Percentiles rank a stretch among this genome's conserved stretches.
These are phyloP conservation scores for Lineus longissimus DNA, from an alignment of 1,140 invertebrate genomes.

Conservation along the genomic window DNA sequence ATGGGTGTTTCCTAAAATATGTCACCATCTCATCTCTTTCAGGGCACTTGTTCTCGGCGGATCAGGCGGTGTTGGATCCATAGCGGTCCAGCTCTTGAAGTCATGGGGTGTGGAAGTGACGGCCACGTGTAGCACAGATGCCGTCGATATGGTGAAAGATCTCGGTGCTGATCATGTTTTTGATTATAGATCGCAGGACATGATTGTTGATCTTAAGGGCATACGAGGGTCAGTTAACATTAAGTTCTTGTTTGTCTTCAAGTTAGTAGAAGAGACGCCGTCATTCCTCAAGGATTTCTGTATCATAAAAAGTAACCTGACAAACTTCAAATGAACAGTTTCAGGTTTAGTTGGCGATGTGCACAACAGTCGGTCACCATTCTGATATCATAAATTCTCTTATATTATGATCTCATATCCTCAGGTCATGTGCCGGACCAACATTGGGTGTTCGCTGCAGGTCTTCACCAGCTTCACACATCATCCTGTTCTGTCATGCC, in stretches of 20 bases:
- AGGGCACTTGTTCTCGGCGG: constrained; percentile 80
- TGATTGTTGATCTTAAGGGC: constrained; percentile 60
- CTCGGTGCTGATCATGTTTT: constrained; percentile 74
- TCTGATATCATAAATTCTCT: too few relatives aligned
- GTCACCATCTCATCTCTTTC: constrained; percentile 57
- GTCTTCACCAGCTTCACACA: too few relatives aligned
- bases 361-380: neutral
- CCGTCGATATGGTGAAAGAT: constrained; percentile 63
- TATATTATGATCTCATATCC: too few relatives aligned
- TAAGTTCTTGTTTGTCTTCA: neutral
- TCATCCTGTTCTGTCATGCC: too few relatives aligned
- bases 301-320: neutral
- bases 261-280: neutral
- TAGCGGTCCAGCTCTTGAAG: constrained; percentile 75
- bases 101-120: constrained; percentile 70
- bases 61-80: constrained; percentile 83
- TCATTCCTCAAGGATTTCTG: neutral
- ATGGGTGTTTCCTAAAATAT: too few relatives aligned
- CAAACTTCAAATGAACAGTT: neutral
- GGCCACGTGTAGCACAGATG: constrained; percentile 72
- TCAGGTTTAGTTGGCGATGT: neutral
- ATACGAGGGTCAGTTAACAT: constrained; percentile 63
- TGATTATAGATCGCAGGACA: constrained; percentile 70
- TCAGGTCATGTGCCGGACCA: too few relatives aligned
- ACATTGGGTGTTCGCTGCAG: too few relatives aligned